Evolutionary conservation across 23 tunicate species (phyloP).

Genomic region (Diplosoma virens): DNA sequence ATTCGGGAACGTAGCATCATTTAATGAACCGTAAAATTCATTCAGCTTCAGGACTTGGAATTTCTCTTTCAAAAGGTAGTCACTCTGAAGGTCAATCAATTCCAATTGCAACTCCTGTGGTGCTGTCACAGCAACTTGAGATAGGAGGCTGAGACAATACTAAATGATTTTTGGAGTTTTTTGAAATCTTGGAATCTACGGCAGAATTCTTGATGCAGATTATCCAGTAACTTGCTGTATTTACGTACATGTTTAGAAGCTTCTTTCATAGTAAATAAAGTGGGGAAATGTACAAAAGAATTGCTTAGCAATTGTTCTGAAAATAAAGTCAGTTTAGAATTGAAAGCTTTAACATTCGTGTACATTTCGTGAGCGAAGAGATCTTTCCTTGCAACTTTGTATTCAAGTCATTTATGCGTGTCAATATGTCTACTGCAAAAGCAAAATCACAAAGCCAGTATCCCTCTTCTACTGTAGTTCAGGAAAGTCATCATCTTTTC

Average conservation of each 20-base stretch:
- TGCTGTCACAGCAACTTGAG: slow-evolving; percentile 26
- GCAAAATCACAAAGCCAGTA: slow-evolving; percentile 32
- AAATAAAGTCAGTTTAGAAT: slow-evolving; percentile 9
- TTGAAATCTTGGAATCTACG: slow-evolving; percentile 34
- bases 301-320: slow-evolving; percentile 16
- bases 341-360: slow-evolving; percentile 21
- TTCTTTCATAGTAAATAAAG: slow-evolving; percentile 25
- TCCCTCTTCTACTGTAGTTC: slow-evolving; percentile 25
- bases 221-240: slow-evolving; percentile 28
- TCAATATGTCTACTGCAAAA: slow-evolving; percentile 25
- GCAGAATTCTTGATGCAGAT: slow-evolving; percentile 30
- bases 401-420: slow-evolving; percentile 30
- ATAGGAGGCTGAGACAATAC: slow-evolving; percentile 7
- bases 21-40: slow-evolving; percentile 11
- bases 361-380: slow-evolving; percentile 26
- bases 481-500: slow-evolving; percentile 22
- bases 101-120: slow-evolving; percentile 16
- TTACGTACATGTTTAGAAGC: slow-evolving; percentile 16
- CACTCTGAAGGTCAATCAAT: slow-evolving; percentile 28
- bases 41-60: slow-evolving; percentile 29
- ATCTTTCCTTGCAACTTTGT: slow-evolving; percentile 27
- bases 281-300: slow-evolving; percentile 24
- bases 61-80: slow-evolving; percentile 29
- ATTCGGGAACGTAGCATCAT: background rate
- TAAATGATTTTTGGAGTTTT: slow-evolving; percentile 16